Evolutionary conservation across 2,113 vertebrate genomes (phyloP), one percentile per base, ranked within the genome.

Genomic region (Arothron firmamentum): DNA sequence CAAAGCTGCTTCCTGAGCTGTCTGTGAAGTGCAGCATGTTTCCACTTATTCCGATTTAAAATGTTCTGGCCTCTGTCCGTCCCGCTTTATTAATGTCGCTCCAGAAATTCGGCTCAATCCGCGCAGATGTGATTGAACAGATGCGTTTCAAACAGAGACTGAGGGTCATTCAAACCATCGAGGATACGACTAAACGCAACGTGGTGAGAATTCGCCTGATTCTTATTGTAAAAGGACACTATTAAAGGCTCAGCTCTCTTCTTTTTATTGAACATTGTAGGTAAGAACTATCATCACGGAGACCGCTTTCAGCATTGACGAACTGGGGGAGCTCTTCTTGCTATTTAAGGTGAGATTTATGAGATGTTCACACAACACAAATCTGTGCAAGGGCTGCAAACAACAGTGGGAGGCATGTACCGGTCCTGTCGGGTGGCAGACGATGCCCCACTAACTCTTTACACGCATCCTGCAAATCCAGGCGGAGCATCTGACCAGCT

Each of bases 81-180:
- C 53, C 3, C 69, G 45, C 3, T 1, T 11, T 78, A 2, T 46
- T 42, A 9, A 31, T 9, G 8, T 31, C 8, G 28, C 74, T 59
- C 11, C 81, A 99, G 96, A 99, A 96, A 91, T 98, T 99, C 74
- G 96, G 95, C 72, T 94, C 91, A 1, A 97, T 99, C 82, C 90
- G 94, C 50, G 94, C 97, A 1, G 97, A 99, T 61, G 88, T 96
- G 72, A 99, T 99, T 56, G 96, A 99, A 70, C 96, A 98, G 79
- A 99, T 99, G 97, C 91, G 97, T 52, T 99, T 99, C 88, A 98
- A 96, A 66, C 97, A 99, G 87, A 92, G 97, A 38, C 92, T 99
- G 79, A 92, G 94, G 65, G 97, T 99, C 59, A 99, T 99, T 77
- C 97, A 99, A 83, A 96, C 94, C 0, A 94, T 99, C 6, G 97